A percentile compares a stretch with the other conserved stretches of the same genome.
phyloP scores from a whole-genome alignment of 2,113 vertebrate genomes.

The Phyllostomus discolor region DNA sequence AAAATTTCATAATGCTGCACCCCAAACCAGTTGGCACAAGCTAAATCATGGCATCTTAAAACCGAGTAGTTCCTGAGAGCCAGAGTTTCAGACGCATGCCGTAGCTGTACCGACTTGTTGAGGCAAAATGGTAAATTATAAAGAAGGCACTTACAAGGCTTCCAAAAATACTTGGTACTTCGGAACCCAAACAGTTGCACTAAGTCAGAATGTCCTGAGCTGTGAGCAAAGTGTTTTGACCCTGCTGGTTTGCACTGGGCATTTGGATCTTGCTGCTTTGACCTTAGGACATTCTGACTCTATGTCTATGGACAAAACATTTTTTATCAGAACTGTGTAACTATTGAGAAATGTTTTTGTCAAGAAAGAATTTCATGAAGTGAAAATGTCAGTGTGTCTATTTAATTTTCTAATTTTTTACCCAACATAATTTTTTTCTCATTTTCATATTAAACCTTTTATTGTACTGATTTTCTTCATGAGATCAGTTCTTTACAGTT shows the following conservation, averaged over 20 bases:
- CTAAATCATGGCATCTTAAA: neutral
- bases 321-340: conserved; percentile 21
- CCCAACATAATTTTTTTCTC: neutral
- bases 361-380: neutral
- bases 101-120: neutral
- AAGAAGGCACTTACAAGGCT: neutral
- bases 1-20: neutral
- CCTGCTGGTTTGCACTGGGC: neutral
- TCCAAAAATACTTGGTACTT: neutral
- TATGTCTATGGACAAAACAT: neutral
- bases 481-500: neutral
- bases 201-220: neutral
- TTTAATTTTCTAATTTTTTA: neutral
- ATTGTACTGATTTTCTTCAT: neutral
- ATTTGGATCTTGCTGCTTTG: neutral
- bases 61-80: neutral
- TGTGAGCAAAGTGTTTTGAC: neutral
- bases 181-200: neutral
- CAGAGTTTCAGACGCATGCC: neutral
- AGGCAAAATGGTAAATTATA: neutral
- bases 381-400: neutral
- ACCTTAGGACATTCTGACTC: neutral
- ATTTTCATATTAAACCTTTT: neutral
- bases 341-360: conserved; percentile 1
- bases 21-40: neutral